Base-by-base conservation (phyloP, 1,140 invertebrate genomes). In the Chironomus tepperi region DNA sequence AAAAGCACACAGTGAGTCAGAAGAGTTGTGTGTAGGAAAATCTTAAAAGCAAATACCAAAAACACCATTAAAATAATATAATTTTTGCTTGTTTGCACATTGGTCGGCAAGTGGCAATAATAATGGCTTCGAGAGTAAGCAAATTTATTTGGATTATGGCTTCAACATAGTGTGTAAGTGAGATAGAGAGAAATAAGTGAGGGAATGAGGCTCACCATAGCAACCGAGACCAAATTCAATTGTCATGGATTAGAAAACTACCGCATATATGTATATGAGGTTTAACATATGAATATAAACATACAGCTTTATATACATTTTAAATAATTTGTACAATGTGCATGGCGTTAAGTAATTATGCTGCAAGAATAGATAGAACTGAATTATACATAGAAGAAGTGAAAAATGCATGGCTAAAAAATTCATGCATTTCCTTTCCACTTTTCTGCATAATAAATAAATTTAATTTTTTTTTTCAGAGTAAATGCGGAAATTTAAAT, bases 91-190 rank as follows among this genome's bases (percentile, higher is more conserved):
- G 65, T 70, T 70, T 70, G 9, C 65, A 70, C 65, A 19, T 70
- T 70, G 65, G 19, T 18, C 65, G 16, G 65, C 16, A 57, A 70
- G 19, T 18, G 65, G 65, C 65, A 70, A 70, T 70, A 70, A 70
- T 21, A 70, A 70, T 70, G 65, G 65, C 65, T 70, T 21, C 19
- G 65, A 70, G 65, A 18, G 65, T 21, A 70, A 19, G 65, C 19
- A 70, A 70, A 70, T 70, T 70, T 21, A 70, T 70, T 70, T 70
- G 65, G 65, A 70, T 70, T 70, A 70, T 70, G 47, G 47, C n/a
- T 57, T 57, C 47, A n/a, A n/a, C 47, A 47, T 15, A 57, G 47
- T 34, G 24, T 34, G 24, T 34, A 5, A 34, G 24, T 34, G 24
- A 34, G 24, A 34, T 34, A 34, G 24, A 34, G 24, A 34, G 24